Percentiles rank a stretch among this genome's conserved stretches.
phyloP scores from a whole-genome alignment of 2,113 vertebrate species.

The Gadus chalcogrammus region DNA sequence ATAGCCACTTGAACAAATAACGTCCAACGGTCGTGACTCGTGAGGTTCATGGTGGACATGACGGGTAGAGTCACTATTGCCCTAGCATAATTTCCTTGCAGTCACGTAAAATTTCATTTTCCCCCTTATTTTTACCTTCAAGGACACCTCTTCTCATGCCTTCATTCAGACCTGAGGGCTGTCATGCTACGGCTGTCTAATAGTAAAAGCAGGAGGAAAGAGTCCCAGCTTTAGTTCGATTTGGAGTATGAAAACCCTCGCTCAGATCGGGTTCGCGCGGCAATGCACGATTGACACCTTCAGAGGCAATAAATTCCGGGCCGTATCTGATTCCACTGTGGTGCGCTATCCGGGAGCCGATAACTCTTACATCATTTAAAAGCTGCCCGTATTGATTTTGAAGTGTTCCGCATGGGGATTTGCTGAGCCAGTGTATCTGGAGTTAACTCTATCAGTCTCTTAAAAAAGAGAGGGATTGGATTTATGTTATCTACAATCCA shows the following conservation, averaged over 20 bases:
- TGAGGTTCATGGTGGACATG: neutral
- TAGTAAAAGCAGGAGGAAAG: neutral
- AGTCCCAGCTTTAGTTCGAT: slow-evolving; percentile 18
- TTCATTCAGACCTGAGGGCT: neutral
- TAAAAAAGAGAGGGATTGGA: slow-evolving; percentile 28
- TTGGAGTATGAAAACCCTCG: slow-evolving; percentile 8
- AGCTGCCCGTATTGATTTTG: slow-evolving; percentile 54
- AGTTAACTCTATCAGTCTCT: slow-evolving; percentile 55
- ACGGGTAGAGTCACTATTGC: neutral
- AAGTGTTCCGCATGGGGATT: slow-evolving; percentile 42
- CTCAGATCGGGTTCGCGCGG: slow-evolving; percentile 12
- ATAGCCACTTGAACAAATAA: too few relatives aligned
- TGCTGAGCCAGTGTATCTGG: slow-evolving; percentile 58
- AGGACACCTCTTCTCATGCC: neutral
- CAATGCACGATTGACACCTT: slow-evolving; percentile 40
- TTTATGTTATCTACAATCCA: slow-evolving; percentile 39
- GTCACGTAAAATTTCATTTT: too few relatives aligned
- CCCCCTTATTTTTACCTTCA: slow-evolving; percentile 9
- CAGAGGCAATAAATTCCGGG: slow-evolving; percentile 51
- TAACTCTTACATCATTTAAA: slow-evolving; percentile 60
- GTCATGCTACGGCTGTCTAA: slow-evolving; percentile 1
- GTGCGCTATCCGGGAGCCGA: slow-evolving; percentile 29
- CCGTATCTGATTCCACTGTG: slow-evolving; percentile 31
- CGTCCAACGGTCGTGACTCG: neutral
- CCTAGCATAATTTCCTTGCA: neutral